These are phyloP conservation scores for Smutsia temminckii DNA, from an alignment of 2,797 vertebrate genomes.

Conservation along the genomic window DNA sequence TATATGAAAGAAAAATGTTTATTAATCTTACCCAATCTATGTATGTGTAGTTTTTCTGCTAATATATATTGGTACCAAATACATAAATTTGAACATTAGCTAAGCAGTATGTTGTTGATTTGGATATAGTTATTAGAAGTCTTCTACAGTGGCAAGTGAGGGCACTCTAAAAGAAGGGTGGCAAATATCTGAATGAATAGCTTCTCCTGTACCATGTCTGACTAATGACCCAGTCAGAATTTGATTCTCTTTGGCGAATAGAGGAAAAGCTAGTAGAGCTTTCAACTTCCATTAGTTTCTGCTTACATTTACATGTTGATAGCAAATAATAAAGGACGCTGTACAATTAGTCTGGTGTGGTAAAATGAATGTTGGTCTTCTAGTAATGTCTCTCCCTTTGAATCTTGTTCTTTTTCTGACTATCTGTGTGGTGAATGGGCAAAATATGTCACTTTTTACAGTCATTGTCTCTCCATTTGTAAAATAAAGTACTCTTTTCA, in stretches of 20 bases:
- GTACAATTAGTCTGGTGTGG: neutral
- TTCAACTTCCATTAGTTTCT: slow-evolving; percentile 59
- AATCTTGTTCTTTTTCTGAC: neutral
- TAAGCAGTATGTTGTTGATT: neutral
- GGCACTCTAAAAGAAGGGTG: neutral
- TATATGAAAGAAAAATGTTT: neutral
- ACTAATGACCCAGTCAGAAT: slow-evolving; percentile 52
- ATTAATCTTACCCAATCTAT: neutral
- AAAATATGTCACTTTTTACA: neutral
- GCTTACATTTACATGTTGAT: neutral
- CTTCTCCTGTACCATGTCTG: neutral
- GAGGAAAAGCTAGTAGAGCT: slow-evolving; percentile 44
- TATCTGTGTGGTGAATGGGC: neutral
- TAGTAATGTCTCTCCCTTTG: neutral
- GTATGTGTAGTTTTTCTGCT: neutral
- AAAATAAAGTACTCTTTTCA: slow-evolving; percentile 46
- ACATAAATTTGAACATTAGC: neutral
- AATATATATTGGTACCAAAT: neutral
- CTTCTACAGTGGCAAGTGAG: neutral
- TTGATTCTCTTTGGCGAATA: slow-evolving; percentile 53
- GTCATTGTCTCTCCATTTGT: neutral
- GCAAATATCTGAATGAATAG: neutral
- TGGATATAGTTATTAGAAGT: neutral
- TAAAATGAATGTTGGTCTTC: neutral
- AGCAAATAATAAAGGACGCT: neutral